Percentiles rank a stretch among this genome's conserved stretches.
Conservation (phyloP, 1,140 invertebrate genomes). For the Thereuonema tuberculata region DNA sequence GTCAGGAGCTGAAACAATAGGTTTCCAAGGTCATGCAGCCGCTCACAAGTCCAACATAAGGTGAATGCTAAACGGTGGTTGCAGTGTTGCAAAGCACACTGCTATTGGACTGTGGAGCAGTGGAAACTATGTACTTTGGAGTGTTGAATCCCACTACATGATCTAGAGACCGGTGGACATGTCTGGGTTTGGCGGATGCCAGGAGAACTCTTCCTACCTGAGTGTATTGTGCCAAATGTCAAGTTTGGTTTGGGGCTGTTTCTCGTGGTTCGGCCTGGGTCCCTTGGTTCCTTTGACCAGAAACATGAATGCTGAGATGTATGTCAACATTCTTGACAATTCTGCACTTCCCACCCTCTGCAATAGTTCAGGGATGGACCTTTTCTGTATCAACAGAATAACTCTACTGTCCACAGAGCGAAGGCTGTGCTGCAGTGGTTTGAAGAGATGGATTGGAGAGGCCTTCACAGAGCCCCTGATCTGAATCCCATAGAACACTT, state of each 20-base stretch:
- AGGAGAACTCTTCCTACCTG: constrained; percentile 4
- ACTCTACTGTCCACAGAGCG: too few species aligned
- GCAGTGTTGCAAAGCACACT: constrained; percentile 1
- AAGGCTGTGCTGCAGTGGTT: too few species aligned
- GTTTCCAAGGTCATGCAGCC: not conserved
- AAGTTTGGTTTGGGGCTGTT: constrained; percentile 11
- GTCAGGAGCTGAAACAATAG: not conserved
- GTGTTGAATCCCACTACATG: not conserved
- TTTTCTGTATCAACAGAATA: too few species aligned
- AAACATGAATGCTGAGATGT: not conserved
- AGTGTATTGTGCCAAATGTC: not conserved
- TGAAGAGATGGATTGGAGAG: too few species aligned
- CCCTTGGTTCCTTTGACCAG: too few species aligned
- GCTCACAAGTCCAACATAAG: constrained; percentile 1
- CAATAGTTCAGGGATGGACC: not conserved
- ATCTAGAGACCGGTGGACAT: not conserved
- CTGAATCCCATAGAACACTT: too few species aligned
- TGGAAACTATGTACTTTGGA: constrained; percentile 3
- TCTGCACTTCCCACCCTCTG: not conserved
- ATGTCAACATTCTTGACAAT: not conserved
- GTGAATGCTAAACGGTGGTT: not conserved
- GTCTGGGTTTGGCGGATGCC: constrained; percentile 7
- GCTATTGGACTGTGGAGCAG: not conserved
- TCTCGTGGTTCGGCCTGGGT: constrained; percentile 8
- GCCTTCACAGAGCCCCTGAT: too few species aligned